phyloP scores from a whole-genome alignment of 2,113 vertebrate species.

The Morone saxatilis region DNA sequence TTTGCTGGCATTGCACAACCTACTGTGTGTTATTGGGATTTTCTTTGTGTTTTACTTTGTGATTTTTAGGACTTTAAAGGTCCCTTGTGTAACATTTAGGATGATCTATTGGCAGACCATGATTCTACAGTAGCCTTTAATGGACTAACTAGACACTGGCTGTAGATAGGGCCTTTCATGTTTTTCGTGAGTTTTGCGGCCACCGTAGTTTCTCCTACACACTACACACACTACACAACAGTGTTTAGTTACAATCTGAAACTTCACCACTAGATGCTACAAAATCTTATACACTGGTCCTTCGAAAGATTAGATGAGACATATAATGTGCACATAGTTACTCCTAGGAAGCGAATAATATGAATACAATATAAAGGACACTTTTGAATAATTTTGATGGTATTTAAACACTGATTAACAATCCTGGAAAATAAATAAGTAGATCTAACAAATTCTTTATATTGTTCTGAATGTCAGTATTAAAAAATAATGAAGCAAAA shows the following conservation, averaged over 20 bases:
- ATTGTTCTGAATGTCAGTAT: neutral
- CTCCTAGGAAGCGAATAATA: neutral
- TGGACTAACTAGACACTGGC: too few relatives aligned
- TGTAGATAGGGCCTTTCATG: too few relatives aligned
- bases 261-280: too few relatives aligned
- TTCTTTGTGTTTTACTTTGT: slow-evolving; percentile 6
- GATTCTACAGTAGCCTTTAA: too few relatives aligned
- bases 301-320: neutral
- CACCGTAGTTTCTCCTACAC: too few relatives aligned
- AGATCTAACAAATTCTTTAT: neutral
- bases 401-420: neutral
- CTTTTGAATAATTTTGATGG: neutral
- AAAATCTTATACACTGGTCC: too few relatives aligned
- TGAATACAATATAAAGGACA: neutral
- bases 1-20: neutral
- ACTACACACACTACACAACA: too few relatives aligned
- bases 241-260: too few relatives aligned
- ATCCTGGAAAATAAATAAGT: neutral
- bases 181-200: too few relatives aligned
- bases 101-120: too few relatives aligned
- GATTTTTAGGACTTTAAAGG: neutral
- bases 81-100: too few relatives aligned
- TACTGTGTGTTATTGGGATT: neutral
- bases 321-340: neutral
- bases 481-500: neutral